Evolutionary conservation across 2,113 vertebrate genomes (phyloP).

Genomic region (Neoarius graeffei): DNA sequence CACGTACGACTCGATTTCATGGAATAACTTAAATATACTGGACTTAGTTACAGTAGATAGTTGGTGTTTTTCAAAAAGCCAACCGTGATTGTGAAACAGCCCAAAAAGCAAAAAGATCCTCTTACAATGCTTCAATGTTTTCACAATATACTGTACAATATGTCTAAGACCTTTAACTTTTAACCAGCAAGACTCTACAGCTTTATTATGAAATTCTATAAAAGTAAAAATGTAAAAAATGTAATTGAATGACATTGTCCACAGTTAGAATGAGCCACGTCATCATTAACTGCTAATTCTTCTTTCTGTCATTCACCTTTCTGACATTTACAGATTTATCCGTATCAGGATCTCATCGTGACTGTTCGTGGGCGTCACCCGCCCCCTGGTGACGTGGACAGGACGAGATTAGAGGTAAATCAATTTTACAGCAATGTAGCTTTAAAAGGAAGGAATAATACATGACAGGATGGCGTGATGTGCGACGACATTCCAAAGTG

Average conservation of each 20-base stretch:
- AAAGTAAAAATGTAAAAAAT: no score
- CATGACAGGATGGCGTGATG: background rate
- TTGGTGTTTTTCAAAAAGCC: no score
- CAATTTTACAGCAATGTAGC: background rate
- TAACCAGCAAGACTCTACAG: background rate
- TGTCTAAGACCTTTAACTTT: background rate
- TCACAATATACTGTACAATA: background rate
- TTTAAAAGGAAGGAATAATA: background rate
- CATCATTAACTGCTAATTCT: background rate
- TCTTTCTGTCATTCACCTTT: background rate
- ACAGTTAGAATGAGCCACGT: background rate
- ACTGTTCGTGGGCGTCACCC: slow-evolving; percentile 87
- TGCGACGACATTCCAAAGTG: background rate
- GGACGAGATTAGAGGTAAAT: slow-evolving; percentile 90
- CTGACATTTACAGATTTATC: slow-evolving; percentile 81
- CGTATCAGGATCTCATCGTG: slow-evolving; percentile 88
- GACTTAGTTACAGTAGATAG: no score
- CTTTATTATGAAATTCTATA: background rate
- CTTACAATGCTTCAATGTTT: background rate
- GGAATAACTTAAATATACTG: no score
- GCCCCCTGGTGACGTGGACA: slow-evolving; percentile 90
- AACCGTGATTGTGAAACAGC: no score
- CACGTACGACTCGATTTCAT: no score
- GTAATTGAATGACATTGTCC: background rate
- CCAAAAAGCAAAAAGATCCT: background rate